Evolutionary conservation across 2,888 invertebrate species (phyloP), one percentile per base, ranked within the genome.

Genomic region (Drosophila paramelanica): DNA sequence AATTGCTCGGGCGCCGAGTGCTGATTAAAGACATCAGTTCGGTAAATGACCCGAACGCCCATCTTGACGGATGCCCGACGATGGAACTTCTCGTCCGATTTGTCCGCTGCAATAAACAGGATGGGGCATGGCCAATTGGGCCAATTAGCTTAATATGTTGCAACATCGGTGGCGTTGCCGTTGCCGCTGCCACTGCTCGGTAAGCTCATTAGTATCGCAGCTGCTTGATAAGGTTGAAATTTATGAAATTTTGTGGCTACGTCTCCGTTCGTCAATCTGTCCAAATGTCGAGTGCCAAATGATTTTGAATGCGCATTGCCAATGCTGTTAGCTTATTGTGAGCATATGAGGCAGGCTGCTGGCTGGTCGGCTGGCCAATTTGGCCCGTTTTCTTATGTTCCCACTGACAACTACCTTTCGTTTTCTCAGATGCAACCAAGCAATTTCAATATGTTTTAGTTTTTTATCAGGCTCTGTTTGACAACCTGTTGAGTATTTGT

Each of bases 41-140:
- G 95, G 89, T 97, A 97, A 27, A 97, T 95, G 58, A 97, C 96
- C 6, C 97, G 93, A 66, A 97, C 96, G 33, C 97, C 96, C 96
- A 97, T 97, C 65, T 96, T 94, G 17, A 97, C 96, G 1, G 95
- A 95, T 72, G 95, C 95, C 57, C 96, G 94, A 20, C 96, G 94
- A 64, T 96, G 96, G 45, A 96, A 94, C 91, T 96, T 96, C 89
- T 97, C 97, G 82, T 97, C 97, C 0, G 95, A 94, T 77, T 95
- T 94, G 73, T 97, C 96, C n/a, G 96, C 97, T 97, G 92, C 31
- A 92, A 91, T 42, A 45, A 3, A 46, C n/a, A 42, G 41, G 33
- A 51, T 20, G 5, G 38, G 49, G 33, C 31, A n/a, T 20, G 14
- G 42, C 53, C 53, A 7, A 7, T 23, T 20, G 49, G 47, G 17